Percentiles rank a stretch among this genome's conserved stretches.
phyloP scores from a whole-genome alignment of 2,888 invertebrate species.

The Erebia epiphron region DNA sequence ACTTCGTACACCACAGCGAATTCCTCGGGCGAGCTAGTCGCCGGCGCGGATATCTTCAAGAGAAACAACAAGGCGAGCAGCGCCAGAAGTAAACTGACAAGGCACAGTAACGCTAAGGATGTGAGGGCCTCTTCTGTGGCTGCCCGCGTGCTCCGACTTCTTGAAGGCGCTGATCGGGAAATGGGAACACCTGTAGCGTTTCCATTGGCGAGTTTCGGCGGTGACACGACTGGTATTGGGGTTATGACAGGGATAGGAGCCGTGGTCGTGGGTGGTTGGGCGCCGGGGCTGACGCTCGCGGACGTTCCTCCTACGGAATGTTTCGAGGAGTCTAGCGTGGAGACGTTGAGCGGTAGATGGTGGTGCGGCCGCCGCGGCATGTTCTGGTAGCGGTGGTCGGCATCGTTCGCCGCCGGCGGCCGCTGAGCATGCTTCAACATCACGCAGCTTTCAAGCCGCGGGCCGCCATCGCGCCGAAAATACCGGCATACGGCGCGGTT shows the following conservation, averaged over 20 bases:
- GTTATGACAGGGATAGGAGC: conserved; percentile 58
- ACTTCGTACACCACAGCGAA: conserved; percentile 96
- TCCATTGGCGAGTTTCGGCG: conserved; percentile 76
- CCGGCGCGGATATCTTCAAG: conserved; percentile 90
- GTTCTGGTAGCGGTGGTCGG: conserved; percentile 81
- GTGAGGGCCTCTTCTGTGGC: conserved; percentile 89
- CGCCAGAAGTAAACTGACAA: conserved; percentile 92
- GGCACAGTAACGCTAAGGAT: conserved; percentile 91
- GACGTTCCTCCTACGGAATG: conserved; percentile 84
- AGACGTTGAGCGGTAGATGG: conserved; percentile 86
- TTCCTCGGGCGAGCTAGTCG: conserved; percentile 86
- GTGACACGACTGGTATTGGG: conserved; percentile 64
- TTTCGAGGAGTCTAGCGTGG: conserved; percentile 86
- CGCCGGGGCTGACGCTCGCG: conserved; percentile 83
- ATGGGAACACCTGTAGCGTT: conserved; percentile 82
- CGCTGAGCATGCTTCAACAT: conserved; percentile 90
- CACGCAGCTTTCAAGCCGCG: conserved; percentile 70
- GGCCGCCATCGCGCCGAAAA: conserved; percentile 74
- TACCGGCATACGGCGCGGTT: conserved; percentile 67
- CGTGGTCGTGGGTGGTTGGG: conserved; percentile 55
- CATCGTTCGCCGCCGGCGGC: conserved; percentile 80
- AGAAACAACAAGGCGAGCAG: conserved; percentile 92
- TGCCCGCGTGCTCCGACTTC: conserved; percentile 65
- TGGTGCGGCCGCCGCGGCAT: conserved; percentile 83
- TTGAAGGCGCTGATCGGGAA: conserved; percentile 59